These are phyloP conservation scores for Chalcosyrphus nemorum DNA, from an alignment of 2,888 invertebrate genomes.

Conservation along the genomic window DNA sequence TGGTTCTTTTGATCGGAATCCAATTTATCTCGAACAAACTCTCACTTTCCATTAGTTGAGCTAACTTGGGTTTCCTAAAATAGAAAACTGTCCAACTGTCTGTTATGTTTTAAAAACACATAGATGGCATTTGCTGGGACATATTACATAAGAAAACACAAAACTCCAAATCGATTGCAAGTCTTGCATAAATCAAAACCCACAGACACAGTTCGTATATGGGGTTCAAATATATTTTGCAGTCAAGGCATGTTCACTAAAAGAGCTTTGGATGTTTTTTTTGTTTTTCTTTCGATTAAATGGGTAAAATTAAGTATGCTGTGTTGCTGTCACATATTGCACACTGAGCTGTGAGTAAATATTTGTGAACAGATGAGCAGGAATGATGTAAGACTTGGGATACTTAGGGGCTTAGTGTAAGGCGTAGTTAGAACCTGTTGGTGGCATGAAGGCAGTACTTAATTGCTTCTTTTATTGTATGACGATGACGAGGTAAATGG, in stretches of 20 bases:
- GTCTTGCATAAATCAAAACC: constrained; percentile 21
- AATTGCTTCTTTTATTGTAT: not conserved
- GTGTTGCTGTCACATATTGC: constrained; percentile 21
- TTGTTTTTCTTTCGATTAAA: not conserved
- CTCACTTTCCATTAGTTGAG: constrained; percentile 14
- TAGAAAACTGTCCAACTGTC: not conserved
- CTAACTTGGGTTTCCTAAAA: constrained; percentile 2
- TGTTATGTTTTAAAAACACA: too few relatives aligned
- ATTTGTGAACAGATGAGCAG: constrained; percentile 15
- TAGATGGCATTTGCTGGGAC: not conserved
- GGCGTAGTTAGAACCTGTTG: constrained; percentile 21
- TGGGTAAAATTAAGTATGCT: not conserved
- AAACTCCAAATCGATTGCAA: constrained; percentile 18
- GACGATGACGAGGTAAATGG: too few relatives aligned
- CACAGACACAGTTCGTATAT: not conserved
- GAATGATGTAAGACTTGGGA: constrained; percentile 27
- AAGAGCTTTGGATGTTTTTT: not conserved
- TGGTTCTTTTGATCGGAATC: constrained; percentile 5
- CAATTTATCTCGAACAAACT: constrained; percentile 12
- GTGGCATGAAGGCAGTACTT: not conserved
- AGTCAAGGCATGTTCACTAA: constrained; percentile 22
- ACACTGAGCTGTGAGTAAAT: not conserved
- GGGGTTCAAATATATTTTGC: not conserved
- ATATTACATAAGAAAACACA: constrained; percentile 8
- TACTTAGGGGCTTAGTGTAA: not conserved